A percentile compares a stretch with the other conserved stretches of the same genome.
phyloP scores from a whole-genome alignment of 2,888 invertebrate species.

The Pinctada fucata region DNA sequence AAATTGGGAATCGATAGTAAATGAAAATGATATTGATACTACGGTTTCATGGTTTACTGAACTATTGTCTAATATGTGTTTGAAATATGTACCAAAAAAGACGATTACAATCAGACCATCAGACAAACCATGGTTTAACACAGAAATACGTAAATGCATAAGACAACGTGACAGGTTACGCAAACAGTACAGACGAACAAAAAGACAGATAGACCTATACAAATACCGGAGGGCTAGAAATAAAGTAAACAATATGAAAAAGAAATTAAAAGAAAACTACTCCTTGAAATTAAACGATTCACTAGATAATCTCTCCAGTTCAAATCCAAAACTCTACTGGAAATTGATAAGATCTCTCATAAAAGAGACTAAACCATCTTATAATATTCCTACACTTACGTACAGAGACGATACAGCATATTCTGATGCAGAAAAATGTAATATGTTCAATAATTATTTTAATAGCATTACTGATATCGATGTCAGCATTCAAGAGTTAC shows the following conservation, averaged over 20 bases:
- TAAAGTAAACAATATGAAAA: constrained; percentile 33
- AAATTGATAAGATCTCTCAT: constrained; percentile 22
- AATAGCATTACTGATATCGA: constrained; percentile 16
- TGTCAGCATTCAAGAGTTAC: constrained; percentile 3
- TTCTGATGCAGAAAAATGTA: constrained; percentile 32
- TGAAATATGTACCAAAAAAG: rapidly evolving
- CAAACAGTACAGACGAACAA: neutral
- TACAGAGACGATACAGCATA: constrained; percentile 9
- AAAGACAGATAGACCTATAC: neutral
- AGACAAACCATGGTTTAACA: neutral
- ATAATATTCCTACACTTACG: constrained; percentile 19
- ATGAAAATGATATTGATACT: neutral
- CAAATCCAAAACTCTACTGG: constrained; percentile 24
- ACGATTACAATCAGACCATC: neutral
- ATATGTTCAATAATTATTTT: constrained; percentile 28
- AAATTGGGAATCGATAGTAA: neutral
- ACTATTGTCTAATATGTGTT: no score
- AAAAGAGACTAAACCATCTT: constrained; percentile 4
- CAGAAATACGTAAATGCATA: neutral
- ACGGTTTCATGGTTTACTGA: no score
- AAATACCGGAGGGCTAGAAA: constrained; percentile 21
- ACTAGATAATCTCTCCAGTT: neutral
- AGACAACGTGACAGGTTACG: neutral
- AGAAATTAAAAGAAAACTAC: constrained; percentile 12
- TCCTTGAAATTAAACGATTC: constrained; percentile 17